Percentiles rank a stretch among this genome's conserved stretches.
phyloP scores from a whole-genome alignment of 1,140 invertebrate genomes.

The Steinernema khuongi region DNA sequence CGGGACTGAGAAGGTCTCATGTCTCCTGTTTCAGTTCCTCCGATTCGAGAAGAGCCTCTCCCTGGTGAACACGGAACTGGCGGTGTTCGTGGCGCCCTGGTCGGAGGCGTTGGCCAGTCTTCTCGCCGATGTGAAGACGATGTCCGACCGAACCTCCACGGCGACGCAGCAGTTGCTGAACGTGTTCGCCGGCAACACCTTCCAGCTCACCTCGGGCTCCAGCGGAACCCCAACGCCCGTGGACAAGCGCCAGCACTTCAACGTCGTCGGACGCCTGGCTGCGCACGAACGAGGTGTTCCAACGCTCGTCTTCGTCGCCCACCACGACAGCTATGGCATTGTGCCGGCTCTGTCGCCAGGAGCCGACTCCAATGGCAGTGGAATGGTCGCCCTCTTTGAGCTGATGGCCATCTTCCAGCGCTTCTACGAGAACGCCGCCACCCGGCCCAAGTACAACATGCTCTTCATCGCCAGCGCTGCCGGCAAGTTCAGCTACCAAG shows the following conservation, averaged over 20 bases:
- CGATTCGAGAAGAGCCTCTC: constrained; percentile 75
- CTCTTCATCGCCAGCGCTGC: constrained; percentile 83
- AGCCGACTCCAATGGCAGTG: constrained; percentile 86
- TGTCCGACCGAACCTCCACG: constrained; percentile 30
- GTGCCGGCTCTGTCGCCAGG: constrained; percentile 74
- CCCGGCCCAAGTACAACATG: constrained; percentile 75
- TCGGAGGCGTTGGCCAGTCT: constrained; percentile 19
- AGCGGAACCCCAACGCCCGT: constrained; percentile 10
- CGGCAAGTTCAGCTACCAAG: constrained; percentile 90
- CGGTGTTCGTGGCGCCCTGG: constrained; percentile 75
- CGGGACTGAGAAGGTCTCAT: constrained; percentile 15
- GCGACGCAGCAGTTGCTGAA: constrained; percentile 44
- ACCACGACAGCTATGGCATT: constrained; percentile 75
- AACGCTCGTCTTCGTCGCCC: constrained; percentile 69
- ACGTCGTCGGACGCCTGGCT: constrained; percentile 63
- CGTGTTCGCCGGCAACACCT: constrained; percentile 41
- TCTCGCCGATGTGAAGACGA: constrained; percentile 26
- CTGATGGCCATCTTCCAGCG: constrained; percentile 80
- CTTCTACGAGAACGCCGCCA: constrained; percentile 75
- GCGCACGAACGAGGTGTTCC: constrained; percentile 66
- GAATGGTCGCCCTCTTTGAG: constrained; percentile 79
- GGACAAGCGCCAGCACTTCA: constrained; percentile 25
- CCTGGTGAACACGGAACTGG: constrained; percentile 73
- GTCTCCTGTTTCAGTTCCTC: constrained; percentile 8
- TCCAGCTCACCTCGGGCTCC: constrained; percentile 31